These are phyloP conservation scores for Andrena praecox DNA, from an alignment of 2,888 invertebrate species.

Conservation along the genomic window DNA sequence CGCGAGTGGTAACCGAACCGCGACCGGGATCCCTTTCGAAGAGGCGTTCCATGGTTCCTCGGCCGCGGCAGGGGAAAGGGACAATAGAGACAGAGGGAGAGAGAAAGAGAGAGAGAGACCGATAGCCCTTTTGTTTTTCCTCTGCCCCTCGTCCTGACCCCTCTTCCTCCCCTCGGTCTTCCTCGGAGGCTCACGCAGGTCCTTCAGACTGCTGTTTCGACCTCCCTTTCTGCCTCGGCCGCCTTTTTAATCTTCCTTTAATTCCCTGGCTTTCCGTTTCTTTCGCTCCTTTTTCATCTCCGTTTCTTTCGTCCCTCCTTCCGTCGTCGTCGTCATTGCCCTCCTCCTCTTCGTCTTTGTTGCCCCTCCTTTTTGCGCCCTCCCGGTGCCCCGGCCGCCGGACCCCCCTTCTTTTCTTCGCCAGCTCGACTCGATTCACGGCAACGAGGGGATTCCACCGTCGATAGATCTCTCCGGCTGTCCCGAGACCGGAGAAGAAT, in stretches of 20 bases:
- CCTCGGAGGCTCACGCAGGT: conserved; percentile 49
- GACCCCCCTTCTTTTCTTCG: conserved; percentile 46
- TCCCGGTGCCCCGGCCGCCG: conserved; percentile 18
- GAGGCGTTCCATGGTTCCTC: conserved; percentile 45
- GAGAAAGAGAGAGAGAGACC: conserved; percentile 26
- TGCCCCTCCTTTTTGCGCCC: conserved; percentile 51
- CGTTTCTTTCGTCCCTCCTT: conserved; percentile 74
- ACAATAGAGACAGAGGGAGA: no score
- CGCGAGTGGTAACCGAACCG: conserved; percentile 28
- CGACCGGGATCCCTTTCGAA: conserved; percentile 34
- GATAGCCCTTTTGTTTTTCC: conserved; percentile 52
- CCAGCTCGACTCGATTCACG: conserved; percentile 53
- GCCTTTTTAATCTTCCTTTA: conserved; percentile 82
- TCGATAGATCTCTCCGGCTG: conserved; percentile 69
- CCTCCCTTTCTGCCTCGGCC: conserved; percentile 66
- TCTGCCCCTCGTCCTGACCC: conserved; percentile 3
- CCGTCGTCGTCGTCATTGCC: conserved; percentile 50
- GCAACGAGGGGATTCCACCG: conserved; percentile 57
- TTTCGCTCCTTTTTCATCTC: conserved; percentile 67
- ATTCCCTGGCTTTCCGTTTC: conserved; percentile 76
- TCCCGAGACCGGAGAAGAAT: conserved; percentile 43
- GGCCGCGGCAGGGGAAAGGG: background rate
- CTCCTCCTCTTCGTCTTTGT: conserved; percentile 57
- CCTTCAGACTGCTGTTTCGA: conserved; percentile 64
- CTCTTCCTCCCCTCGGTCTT: conserved; percentile 34